Conservation (phyloP, 2,113 vertebrate genomes). For the Propithecus coquereli region DNA sequence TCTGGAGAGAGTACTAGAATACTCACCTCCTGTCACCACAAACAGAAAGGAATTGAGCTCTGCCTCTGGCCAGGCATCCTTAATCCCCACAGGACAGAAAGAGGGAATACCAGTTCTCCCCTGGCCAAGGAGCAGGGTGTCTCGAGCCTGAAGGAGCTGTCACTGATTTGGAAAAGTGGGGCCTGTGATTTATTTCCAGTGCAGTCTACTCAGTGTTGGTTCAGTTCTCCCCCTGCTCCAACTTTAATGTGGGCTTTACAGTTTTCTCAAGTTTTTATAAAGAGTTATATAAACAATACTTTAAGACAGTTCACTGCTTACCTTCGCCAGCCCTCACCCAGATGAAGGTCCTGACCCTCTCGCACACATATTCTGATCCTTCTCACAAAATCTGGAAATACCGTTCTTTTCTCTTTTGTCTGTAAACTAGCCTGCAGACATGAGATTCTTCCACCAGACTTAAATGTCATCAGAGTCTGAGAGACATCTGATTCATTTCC, state of each 20-base stretch:
- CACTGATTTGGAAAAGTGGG: background rate
- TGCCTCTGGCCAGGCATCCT: background rate
- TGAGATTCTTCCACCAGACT: background rate
- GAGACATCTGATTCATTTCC: background rate
- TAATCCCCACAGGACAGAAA: background rate
- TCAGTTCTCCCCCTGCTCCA: background rate
- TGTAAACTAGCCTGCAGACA: background rate
- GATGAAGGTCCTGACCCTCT: background rate
- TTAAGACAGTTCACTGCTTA: background rate
- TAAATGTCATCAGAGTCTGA: background rate
- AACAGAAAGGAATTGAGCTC: background rate
- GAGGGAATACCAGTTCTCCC: too few species aligned
- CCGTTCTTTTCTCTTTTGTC: background rate
- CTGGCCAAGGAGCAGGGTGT: background rate
- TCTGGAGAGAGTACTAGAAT: background rate
- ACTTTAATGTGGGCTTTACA: background rate
- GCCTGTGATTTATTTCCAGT: background rate
- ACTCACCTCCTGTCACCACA: background rate
- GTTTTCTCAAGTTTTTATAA: background rate
- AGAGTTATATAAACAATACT: background rate
- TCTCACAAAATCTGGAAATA: background rate
- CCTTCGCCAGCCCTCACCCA: background rate
- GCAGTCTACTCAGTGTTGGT: background rate
- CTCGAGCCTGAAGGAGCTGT: too few species aligned
- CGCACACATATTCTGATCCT: background rate